Evolutionary conservation across 2,888 invertebrate genomes (phyloP), one percentile per base, ranked within the genome.

Genomic region (Nomada fabriciana): DNA sequence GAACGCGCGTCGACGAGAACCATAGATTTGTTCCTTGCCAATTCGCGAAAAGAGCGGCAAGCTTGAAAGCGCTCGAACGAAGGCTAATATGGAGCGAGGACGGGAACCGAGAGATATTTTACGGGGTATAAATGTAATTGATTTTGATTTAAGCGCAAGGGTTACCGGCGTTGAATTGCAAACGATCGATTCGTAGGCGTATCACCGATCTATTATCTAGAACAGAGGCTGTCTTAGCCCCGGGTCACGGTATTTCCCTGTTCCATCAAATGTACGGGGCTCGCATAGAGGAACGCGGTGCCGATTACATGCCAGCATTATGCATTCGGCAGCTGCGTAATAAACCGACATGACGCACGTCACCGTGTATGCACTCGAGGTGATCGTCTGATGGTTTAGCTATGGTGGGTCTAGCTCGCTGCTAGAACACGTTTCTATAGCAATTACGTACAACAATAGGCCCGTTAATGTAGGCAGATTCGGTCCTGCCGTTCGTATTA

Each of bases 391-490:
- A 82, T 82, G 78, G 82, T 74, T 71, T 64, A 52, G 75, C 75
- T 72, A 68, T 52, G 42, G 50, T 25, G 11, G 50, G 18, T 5
- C 11, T 36, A 7, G 36, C 36, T 36, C 50, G 10, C 42, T 13
- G 42, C 68, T 50, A 76, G 55, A 53, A 42, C 23, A 71, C 15
- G 71, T 47, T 75, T 82, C 84, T 71, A 76, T 86, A 78, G 84
- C 85, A 86, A 85, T 89, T 84, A 80, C 82, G 64, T 64, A 60
- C 83, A 72, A 86, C 86, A 89, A 89, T 88, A 78, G 86, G 57
- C 60, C 79, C 29, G 84, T 73, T 86, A 84, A 86, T 88, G 82
- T 82, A 86, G 85, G 86, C 86, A 86, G 83, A 89, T 88, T 86
- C 77, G 87, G 84, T 83, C 85, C 65, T 80, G 29, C 82, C 76